These are phyloP conservation scores for Monoplex corrugatus DNA, from an alignment of 2,888 invertebrate genomes.

Conservation along the genomic window DNA sequence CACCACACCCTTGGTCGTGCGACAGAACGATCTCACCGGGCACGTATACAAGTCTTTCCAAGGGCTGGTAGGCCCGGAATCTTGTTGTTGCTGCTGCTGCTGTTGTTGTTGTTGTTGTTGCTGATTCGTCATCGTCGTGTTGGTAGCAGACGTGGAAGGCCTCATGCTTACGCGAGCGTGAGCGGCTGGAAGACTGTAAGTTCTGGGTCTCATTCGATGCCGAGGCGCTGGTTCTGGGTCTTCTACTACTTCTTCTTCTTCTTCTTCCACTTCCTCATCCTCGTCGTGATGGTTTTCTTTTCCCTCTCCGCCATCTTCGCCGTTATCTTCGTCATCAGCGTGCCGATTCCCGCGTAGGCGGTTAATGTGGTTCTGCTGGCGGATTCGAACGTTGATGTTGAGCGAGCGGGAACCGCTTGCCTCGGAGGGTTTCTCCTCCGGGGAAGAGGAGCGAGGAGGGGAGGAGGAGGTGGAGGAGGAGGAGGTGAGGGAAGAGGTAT, in stretches of 20 bases:
- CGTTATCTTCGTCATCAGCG: background rate
- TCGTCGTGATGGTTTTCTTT: background rate
- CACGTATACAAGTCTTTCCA: conserved; percentile 46
- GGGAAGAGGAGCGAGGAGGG: conserved; percentile 15
- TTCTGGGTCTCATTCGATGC: conserved; percentile 40
- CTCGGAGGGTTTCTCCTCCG: background rate
- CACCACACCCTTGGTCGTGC: conserved; percentile 56
- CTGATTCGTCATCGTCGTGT: no score
- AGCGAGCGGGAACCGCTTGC: background rate
- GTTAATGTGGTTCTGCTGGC: conserved; percentile 12
- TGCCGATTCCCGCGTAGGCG: background rate
- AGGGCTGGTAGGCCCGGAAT: no score
- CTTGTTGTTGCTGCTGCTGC: no score
- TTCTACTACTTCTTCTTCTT: no score
- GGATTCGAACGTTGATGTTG: conserved; percentile 34
- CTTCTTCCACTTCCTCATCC: background rate
- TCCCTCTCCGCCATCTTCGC: background rate
- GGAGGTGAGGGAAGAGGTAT: background rate
- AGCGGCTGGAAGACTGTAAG: conserved; percentile 41
- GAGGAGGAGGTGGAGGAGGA: background rate
- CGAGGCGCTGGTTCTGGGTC: no score
- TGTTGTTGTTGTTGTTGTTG: no score
- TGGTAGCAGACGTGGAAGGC: no score
- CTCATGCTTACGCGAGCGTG: no score
- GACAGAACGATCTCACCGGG: conserved; percentile 53